Conservation (phyloP, 2,888 invertebrate species). For the Cryptus viduatorius region DNA sequence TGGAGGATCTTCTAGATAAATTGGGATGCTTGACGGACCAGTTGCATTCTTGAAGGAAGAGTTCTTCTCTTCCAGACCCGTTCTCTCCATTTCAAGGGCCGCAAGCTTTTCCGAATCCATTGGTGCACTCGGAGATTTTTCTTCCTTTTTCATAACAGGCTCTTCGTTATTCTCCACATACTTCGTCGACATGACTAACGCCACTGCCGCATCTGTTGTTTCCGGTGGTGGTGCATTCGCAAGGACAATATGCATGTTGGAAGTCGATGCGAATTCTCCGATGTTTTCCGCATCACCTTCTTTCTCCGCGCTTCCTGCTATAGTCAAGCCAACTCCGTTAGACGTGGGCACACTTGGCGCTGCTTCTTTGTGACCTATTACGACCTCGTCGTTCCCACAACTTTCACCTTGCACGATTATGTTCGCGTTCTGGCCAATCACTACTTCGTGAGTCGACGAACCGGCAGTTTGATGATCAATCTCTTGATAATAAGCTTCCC, state of each 20-base stretch:
- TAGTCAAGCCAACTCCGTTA: not conserved
- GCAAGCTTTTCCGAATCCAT: constrained; percentile 37
- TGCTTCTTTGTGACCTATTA: constrained; percentile 76
- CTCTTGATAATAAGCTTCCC: constrained; percentile 69
- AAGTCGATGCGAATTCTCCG: constrained; percentile 33
- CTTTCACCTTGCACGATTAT: constrained; percentile 79
- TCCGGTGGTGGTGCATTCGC: constrained; percentile 74
- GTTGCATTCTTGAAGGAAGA: constrained; percentile 14
- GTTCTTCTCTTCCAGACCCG: constrained; percentile 35
- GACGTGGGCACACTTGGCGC: constrained; percentile 64
- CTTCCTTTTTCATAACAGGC: not conserved
- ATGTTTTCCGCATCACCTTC: constrained; percentile 27
- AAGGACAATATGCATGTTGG: constrained; percentile 78
- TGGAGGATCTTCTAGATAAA: constrained; percentile 42
- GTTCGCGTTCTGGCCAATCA: constrained; percentile 78
- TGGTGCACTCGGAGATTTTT: not conserved
- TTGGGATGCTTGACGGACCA: not conserved
- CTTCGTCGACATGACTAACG: constrained; percentile 78
- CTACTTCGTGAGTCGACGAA: constrained; percentile 77
- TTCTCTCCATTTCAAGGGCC: constrained; percentile 34
- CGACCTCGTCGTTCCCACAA: constrained; percentile 76
- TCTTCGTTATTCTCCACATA: constrained; percentile 69
- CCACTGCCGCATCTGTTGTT: constrained; percentile 69
- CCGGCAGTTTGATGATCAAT: constrained; percentile 75
- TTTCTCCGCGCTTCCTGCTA: constrained; percentile 14